phyloP scores from a whole-genome alignment of 2,888 invertebrate species.

The Papilio elwesi region DNA sequence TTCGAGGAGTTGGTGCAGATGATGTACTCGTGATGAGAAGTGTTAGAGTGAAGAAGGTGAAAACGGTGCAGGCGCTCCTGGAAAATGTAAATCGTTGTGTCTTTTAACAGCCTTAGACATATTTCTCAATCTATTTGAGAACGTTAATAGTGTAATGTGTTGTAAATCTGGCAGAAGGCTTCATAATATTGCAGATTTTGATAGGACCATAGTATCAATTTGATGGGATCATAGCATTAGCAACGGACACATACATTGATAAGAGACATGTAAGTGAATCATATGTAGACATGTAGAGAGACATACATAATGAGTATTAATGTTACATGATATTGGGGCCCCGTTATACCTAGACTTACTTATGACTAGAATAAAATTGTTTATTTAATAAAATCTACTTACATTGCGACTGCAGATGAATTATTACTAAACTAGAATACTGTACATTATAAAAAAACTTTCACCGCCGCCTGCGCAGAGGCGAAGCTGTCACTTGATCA shows the following conservation, averaged over 20 bases:
- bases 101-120: no score
- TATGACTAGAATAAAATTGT: neutral
- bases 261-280: no score
- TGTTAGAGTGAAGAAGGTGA: constrained; percentile 50
- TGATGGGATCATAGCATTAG: no score
- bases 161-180: no score
- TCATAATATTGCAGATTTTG: no score
- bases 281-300: no score
- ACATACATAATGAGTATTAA: no score
- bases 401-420: constrained; percentile 14
- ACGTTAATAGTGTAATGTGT: neutral
- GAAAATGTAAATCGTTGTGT: constrained; percentile 43
- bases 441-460: constrained; percentile 42
- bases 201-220: no score
- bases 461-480: constrained; percentile 49
- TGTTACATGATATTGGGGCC: no score
- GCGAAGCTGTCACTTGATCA: constrained; percentile 30
- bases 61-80: constrained; percentile 61
- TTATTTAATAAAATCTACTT: neutral
- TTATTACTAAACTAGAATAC: constrained; percentile 11
- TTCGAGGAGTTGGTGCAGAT: constrained; percentile 61
- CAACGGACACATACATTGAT: no score
- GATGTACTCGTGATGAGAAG: constrained; percentile 51
- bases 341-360: no score
- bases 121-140: no score